A percentile compares a stretch with the other conserved stretches of the same genome.
These are phyloP conservation scores for Aptenodytes forsteri DNA, from an alignment of 2,113 vertebrate genomes.

Conservation along the genomic window DNA sequence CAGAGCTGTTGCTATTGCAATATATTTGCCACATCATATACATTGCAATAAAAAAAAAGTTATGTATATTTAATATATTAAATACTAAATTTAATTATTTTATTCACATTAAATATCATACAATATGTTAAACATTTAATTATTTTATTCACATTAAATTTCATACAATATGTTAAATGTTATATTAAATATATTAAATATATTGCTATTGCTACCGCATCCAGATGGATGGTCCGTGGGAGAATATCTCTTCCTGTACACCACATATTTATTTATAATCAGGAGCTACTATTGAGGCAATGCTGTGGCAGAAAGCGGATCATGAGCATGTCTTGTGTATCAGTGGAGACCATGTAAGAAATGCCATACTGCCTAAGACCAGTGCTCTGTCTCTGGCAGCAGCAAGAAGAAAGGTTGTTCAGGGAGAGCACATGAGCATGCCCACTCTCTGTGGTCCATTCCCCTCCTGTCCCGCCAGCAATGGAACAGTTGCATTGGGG, in stretches of 20 bases:
- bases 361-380: neutral
- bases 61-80: neutral
- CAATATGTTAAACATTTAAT: neutral
- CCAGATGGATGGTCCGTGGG: neutral
- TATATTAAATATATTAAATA: neutral
- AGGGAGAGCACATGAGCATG: neutral
- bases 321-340: neutral
- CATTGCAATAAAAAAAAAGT: neutral
- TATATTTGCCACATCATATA: neutral
- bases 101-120: neutral
- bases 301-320: neutral
- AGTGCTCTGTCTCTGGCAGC: neutral
- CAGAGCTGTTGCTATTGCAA: neutral
- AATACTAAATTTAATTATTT: neutral
- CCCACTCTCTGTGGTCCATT: neutral
- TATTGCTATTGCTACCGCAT: neutral
- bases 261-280: neutral
- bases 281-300: neutral
- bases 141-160: neutral
- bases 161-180: neutral
- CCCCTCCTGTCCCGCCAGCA: neutral
- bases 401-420: neutral
- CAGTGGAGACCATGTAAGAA: neutral
- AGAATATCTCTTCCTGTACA: neutral
- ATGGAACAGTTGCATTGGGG: neutral